phyloP scores from a whole-genome alignment of 2,888 invertebrate genomes.

The Andrena haemorrhoa region DNA sequence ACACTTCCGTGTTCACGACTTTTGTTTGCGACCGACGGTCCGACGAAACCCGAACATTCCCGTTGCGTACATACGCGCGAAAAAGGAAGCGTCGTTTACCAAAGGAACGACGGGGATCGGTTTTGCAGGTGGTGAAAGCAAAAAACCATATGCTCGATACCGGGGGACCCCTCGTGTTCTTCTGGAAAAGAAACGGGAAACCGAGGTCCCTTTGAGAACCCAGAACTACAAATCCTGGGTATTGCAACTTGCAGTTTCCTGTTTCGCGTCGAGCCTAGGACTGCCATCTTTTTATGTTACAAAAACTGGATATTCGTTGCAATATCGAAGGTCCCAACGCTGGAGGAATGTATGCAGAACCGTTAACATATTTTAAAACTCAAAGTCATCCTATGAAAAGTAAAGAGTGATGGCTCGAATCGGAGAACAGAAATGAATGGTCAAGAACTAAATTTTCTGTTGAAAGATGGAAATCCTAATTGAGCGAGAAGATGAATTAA shows the following conservation, averaged over 20 bases:
- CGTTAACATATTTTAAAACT: no score
- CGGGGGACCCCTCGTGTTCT: background rate
- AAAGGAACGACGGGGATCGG: constrained; percentile 12
- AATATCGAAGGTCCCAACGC: no score
- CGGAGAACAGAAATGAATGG: background rate
- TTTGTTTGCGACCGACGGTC: constrained; percentile 63
- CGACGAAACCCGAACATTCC: constrained; percentile 51
- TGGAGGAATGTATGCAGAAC: no score
- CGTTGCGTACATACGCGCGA: constrained; percentile 58
- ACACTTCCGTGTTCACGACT: constrained; percentile 63
- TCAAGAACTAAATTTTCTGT: background rate
- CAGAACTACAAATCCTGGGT: no score
- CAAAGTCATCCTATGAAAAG: no score
- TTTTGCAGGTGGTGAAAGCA: background rate
- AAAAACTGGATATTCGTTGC: no score
- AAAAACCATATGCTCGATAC: background rate
- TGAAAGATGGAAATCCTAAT: background rate
- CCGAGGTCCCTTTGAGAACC: background rate
- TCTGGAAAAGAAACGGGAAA: background rate
- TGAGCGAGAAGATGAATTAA: no score
- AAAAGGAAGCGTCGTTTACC: constrained; percentile 53
- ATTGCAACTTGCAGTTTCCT: background rate
- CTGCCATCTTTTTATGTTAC: background rate
- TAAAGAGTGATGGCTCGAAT: no score
- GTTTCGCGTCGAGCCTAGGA: background rate